Conservation (phyloP, 2,888 invertebrate genomes). For the Tortricodes alternella region DNA sequence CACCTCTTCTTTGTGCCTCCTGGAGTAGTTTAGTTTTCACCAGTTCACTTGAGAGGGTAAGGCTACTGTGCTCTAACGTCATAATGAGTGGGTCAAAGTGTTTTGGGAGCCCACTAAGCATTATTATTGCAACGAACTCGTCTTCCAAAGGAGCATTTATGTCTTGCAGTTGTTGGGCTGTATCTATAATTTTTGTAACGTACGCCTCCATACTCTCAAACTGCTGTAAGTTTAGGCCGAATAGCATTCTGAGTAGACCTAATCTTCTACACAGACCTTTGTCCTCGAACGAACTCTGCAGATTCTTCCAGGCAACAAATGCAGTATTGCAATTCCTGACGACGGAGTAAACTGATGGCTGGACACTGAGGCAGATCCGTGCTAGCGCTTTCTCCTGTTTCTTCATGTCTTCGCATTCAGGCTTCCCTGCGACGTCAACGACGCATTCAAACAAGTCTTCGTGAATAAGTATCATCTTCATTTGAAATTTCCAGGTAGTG, state of each 20-base stretch:
- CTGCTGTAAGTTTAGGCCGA: constrained; percentile 7
- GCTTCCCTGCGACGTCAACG: neutral
- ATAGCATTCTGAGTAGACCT: constrained; percentile 10
- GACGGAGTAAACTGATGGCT: neutral
- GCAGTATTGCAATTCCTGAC: neutral
- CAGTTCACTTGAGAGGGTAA: constrained; percentile 31
- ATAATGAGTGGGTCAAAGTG: constrained; percentile 36
- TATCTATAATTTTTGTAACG: neutral
- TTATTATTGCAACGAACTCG: constrained; percentile 34
- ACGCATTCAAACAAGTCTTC: no score
- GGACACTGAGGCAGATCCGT: neutral
- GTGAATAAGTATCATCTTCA: no score
- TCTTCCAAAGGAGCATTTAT: constrained; percentile 34
- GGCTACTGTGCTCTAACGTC: constrained; percentile 35
- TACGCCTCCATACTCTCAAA: constrained; percentile 13
- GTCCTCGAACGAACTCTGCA: constrained; percentile 6
- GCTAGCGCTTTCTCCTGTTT: neutral
- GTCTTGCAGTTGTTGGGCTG: constrained; percentile 32
- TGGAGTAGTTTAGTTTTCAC: constrained; percentile 31
- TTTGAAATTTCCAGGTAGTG: no score
- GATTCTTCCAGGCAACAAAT: constrained; percentile 3
- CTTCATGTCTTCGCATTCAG: neutral
- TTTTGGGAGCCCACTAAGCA: constrained; percentile 34
- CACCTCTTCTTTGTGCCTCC: constrained; percentile 20
- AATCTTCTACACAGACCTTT: constrained; percentile 12